Evolutionary conservation across 2,888 invertebrate genomes (phyloP).

Genomic region (Platypus cylindrus): DNA sequence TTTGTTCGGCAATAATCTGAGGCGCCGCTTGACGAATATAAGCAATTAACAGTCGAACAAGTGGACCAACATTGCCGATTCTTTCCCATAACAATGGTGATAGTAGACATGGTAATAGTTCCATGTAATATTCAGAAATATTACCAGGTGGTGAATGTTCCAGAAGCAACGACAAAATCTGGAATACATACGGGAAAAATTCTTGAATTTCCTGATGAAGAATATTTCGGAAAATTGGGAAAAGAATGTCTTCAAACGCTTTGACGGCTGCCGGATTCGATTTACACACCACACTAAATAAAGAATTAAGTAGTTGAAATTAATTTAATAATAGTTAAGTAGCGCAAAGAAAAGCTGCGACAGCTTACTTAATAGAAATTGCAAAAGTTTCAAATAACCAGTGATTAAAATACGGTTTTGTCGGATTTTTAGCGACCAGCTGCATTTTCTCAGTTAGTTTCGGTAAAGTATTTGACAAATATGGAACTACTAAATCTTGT

Average conservation of each 20-base stretch:
- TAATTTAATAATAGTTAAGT: slow-evolving; percentile 1
- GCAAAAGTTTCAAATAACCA: slow-evolving; percentile 94
- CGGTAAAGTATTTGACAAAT: slow-evolving; percentile 66
- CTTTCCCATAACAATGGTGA: slow-evolving; percentile 89
- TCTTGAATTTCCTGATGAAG: slow-evolving; percentile 91
- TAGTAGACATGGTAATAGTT: slow-evolving; percentile 79
- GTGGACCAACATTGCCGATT: slow-evolving; percentile 83
- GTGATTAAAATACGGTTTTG: slow-evolving; percentile 96
- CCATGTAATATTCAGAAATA: slow-evolving; percentile 75
- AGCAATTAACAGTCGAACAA: slow-evolving; percentile 83
- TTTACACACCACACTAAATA: slow-evolving; percentile 69
- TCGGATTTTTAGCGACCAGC: slow-evolving; percentile 82
- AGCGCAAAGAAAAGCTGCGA: not conserved
- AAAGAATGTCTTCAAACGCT: slow-evolving; percentile 83
- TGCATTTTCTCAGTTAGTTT: slow-evolving; percentile 74
- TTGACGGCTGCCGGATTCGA: slow-evolving; percentile 65
- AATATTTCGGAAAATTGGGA: slow-evolving; percentile 91
- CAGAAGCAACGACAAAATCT: slow-evolving; percentile 84
- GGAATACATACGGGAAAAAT: slow-evolving; percentile 97
- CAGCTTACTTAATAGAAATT: slow-evolving; percentile 65
- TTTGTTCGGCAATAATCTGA: slow-evolving; percentile 55
- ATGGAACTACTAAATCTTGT: slow-evolving; percentile 69
- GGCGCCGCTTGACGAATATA: slow-evolving; percentile 62
- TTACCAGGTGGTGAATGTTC: slow-evolving; percentile 47
- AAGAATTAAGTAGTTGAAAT: slow-evolving; percentile 5